Conservation (phyloP, 2,113 vertebrate genomes). For the Megalops atlanticus region DNA sequence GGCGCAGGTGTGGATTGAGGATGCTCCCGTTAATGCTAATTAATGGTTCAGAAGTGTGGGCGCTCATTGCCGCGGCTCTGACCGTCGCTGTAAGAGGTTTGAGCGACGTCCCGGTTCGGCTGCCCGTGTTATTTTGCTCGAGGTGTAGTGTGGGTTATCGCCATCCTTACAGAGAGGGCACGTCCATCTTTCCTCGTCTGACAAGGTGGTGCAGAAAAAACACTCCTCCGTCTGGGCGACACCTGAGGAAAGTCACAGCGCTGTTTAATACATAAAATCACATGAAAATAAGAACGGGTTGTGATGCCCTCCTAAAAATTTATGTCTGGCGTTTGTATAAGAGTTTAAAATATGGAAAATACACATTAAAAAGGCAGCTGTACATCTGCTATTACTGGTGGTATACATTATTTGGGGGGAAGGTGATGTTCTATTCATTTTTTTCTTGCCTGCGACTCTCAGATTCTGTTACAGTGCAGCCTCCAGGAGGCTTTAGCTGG, state of each 20-base stretch:
- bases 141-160: not conserved
- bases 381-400: not conserved
- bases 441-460: not conserved
- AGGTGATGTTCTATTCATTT: not conserved
- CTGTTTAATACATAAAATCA: not conserved
- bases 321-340: not conserved
- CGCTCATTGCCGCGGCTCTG: conserved; percentile 4
- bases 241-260: not conserved
- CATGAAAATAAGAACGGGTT: no score
- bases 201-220: no score
- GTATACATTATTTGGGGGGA: not conserved
- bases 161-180: not conserved
- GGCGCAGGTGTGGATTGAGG: no score
- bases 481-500: no score
- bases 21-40: not conserved
- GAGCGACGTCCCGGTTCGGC: no score
- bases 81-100: no score
- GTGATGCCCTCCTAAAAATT: no score
- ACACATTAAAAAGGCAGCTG: not conserved
- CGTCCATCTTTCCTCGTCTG: not conserved
- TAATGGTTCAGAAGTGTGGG: not conserved
- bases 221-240: no score
- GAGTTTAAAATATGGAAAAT: not conserved
- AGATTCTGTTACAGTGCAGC: not conserved
- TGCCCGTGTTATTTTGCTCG: not conserved